These are phyloP conservation scores for Dinomys branickii DNA, from an alignment of 2,113 vertebrate species.

Conservation along the genomic window DNA sequence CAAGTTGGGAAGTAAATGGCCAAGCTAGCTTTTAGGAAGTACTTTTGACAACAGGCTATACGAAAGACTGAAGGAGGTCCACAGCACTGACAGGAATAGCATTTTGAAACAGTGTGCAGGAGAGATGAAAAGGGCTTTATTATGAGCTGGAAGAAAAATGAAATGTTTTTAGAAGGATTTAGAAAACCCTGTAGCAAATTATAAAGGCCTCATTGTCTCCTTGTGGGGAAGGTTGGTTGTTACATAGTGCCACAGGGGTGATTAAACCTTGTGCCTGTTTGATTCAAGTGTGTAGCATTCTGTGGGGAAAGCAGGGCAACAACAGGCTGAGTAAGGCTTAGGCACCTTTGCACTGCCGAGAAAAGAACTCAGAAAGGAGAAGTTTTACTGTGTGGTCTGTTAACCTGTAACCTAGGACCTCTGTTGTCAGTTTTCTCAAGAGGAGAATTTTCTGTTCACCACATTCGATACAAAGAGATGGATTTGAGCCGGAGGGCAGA, in stretches of 20 bases:
- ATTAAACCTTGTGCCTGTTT: neutral
- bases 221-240: neutral
- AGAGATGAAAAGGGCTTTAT: neutral
- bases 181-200: neutral
- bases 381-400: neutral
- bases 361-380: neutral
- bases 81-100: neutral
- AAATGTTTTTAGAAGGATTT: neutral
- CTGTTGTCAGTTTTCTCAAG: constrained; percentile 66
- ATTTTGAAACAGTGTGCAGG: constrained; percentile 27
- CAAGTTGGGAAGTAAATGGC: neutral
- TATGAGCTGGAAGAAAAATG: neutral
- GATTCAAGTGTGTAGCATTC: neutral
- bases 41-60: neutral
- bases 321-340: neutral
- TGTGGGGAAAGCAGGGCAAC: neutral
- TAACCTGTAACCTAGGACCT: neutral
- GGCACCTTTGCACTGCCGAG: neutral
- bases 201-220: neutral
- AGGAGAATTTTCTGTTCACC: constrained; percentile 58
- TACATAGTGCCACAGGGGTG: neutral
- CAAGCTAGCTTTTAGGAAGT: neutral
- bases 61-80: neutral
- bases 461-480: constrained; percentile 76
- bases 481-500: constrained; percentile 64